A percentile compares a stretch with the other conserved stretches of the same genome.
Conservation (phyloP, 2,113 vertebrate genomes). For the Hystrix brachyura region DNA sequence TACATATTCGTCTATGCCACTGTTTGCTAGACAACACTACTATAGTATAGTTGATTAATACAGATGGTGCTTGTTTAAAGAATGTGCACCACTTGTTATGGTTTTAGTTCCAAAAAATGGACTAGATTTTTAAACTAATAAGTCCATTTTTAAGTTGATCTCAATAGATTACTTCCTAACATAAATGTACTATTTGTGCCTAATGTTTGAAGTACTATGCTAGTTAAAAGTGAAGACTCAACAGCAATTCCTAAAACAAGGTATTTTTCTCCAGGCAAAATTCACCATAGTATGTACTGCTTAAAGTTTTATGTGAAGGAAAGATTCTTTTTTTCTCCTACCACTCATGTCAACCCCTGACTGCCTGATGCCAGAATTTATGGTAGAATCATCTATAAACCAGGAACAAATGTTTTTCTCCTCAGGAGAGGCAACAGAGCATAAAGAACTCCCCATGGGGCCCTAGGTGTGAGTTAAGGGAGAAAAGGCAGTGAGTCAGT, state of each 20-base stretch:
- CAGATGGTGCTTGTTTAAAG: neutral
- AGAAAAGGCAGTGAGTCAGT: neutral
- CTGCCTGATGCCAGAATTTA: neutral
- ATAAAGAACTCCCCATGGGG: neutral
- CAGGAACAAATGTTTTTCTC: neutral
- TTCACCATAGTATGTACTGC: neutral
- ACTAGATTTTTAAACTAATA: neutral
- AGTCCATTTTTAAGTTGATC: neutral
- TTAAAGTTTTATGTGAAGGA: neutral
- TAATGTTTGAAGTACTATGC: neutral
- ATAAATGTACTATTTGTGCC: neutral
- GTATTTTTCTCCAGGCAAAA: neutral
- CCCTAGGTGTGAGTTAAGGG: neutral
- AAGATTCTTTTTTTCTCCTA: neutral
- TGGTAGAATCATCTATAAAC: neutral
- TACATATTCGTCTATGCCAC: neutral
- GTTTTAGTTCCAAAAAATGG: constrained; percentile 16
- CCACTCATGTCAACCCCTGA: neutral
- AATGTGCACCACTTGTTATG: neutral
- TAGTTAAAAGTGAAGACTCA: neutral
- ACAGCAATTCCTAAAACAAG: neutral
- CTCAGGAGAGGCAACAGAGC: neutral
- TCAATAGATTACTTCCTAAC: neutral
- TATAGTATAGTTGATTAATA: neutral
- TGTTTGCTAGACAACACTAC: neutral